Percentiles rank a stretch among this genome's conserved stretches.
phyloP scores from a whole-genome alignment of 2,888 invertebrate species.

The Latrodectus elegans region DNA sequence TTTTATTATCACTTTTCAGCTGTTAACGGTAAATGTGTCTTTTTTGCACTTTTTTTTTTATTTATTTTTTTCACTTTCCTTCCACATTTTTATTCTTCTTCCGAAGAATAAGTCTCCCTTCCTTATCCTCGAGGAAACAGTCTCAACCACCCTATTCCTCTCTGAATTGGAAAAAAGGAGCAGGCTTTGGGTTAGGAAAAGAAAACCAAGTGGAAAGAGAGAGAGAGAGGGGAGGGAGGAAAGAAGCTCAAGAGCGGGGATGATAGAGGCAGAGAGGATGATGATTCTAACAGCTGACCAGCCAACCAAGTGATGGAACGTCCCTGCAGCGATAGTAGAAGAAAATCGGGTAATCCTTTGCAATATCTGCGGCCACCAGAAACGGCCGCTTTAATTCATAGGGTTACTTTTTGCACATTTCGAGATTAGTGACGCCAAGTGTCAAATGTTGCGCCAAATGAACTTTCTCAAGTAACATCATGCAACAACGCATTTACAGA shows the following conservation, averaged over 20 bases:
- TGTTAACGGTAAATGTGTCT: constrained; percentile 4
- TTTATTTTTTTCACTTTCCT: background rate
- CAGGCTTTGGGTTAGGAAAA: too few relatives aligned
- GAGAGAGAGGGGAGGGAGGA: constrained; percentile 22
- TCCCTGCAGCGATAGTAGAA: constrained; percentile 67
- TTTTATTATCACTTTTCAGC: constrained; percentile 19
- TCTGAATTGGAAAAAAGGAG: constrained; percentile 4
- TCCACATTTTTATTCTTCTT: background rate
- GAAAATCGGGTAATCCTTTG: constrained; percentile 67
- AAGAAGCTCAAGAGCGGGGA: constrained; percentile 53
- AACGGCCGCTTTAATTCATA: constrained; percentile 66
- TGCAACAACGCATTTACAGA: too few relatives aligned
- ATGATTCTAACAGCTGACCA: constrained; percentile 67
- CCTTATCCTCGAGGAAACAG: constrained; percentile 20
- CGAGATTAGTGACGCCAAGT: constrained; percentile 43
- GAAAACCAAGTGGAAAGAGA: constrained; percentile 13
- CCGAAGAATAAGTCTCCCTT: background rate
- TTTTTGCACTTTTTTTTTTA: background rate
- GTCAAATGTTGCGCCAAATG: constrained; percentile 19
- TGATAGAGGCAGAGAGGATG: constrained; percentile 51
- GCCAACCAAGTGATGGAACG: constrained; percentile 66
- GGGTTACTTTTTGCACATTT: constrained; percentile 15
- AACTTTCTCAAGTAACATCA: too few relatives aligned
- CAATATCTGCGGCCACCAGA: constrained; percentile 67
- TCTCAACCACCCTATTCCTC: constrained; percentile 11